Conservation (phyloP, 2,113 vertebrate species). For the Brachypteracias leptosomus region DNA sequence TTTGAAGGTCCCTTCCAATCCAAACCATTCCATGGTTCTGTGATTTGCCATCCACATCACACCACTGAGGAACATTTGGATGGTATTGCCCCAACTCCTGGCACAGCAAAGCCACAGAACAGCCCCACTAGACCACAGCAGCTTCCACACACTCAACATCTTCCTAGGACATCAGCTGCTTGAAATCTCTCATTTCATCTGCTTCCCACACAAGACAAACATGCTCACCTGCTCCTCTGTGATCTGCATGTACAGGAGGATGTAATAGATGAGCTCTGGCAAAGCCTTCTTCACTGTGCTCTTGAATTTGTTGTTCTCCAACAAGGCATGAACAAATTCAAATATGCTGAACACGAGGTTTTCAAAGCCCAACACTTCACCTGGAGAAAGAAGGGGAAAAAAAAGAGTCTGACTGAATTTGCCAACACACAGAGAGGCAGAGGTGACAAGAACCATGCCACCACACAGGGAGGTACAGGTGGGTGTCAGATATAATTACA, state of each 20-base stretch:
- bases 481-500: not conserved
- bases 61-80: not conserved
- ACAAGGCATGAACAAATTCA: constrained; percentile 95
- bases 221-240: constrained; percentile 88
- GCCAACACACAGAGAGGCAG: not conserved
- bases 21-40: not conserved
- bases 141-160: not conserved
- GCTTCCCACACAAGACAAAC: not conserved
- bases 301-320: constrained; percentile 98
- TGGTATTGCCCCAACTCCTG: not conserved
- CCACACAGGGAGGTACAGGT: not conserved
- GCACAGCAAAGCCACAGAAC: not conserved
- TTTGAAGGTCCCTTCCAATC: not conserved
- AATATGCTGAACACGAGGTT: constrained; percentile 99
- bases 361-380: constrained; percentile 97
- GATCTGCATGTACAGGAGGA: constrained; percentile 99
- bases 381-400: constrained; percentile 61
- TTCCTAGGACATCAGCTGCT: not conserved
- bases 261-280: constrained; percentile 96
- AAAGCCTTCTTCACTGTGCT: constrained; percentile 96
- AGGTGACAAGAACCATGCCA: not conserved
- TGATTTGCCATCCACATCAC: not conserved
- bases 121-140: not conserved
- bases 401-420: not conserved
- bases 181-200: not conserved